Conservation (phyloP, 2,113 vertebrate species). For the Lampris megalopsis region DNA sequence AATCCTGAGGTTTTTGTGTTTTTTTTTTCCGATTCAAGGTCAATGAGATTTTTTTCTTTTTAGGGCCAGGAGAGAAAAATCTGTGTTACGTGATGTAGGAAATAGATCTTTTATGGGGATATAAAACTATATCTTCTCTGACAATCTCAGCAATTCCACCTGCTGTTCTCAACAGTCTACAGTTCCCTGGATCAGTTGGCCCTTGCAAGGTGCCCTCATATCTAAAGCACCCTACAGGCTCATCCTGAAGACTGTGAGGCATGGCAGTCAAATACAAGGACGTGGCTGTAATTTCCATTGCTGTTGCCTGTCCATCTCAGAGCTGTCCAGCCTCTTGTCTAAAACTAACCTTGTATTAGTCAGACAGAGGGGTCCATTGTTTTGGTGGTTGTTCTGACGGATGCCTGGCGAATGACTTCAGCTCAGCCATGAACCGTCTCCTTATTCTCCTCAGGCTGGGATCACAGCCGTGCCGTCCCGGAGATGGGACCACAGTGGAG, state of each 20-base stretch:
- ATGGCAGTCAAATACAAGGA: slow-evolving; percentile 44
- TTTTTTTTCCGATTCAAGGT: no score
- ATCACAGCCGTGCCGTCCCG: slow-evolving; percentile 74
- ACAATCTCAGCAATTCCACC: neutral
- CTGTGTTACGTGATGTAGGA: no score
- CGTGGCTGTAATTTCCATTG: slow-evolving; percentile 49
- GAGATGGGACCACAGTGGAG: slow-evolving; percentile 71
- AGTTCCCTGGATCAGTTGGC: neutral
- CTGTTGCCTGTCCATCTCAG: slow-evolving; percentile 41
- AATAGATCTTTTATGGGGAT: no score
- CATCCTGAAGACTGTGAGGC: slow-evolving; percentile 3
- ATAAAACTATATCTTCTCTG: no score
- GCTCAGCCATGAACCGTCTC: slow-evolving; percentile 75
- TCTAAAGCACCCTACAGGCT: neutral
- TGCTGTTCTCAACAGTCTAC: neutral
- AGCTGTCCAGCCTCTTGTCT: slow-evolving; percentile 44
- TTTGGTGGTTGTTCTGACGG: slow-evolving; percentile 58
- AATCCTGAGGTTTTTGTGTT: neutral
- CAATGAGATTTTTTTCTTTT: no score
- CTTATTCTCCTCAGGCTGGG: slow-evolving; percentile 76
- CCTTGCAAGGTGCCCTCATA: neutral
- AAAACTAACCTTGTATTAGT: slow-evolving; percentile 75
- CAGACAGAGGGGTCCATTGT: slow-evolving; percentile 76
- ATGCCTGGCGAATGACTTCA: slow-evolving; percentile 82
- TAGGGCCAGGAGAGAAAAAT: no score